Conservation (phyloP, 2,113 vertebrate species). For the Tautogolabrus adspersus region DNA sequence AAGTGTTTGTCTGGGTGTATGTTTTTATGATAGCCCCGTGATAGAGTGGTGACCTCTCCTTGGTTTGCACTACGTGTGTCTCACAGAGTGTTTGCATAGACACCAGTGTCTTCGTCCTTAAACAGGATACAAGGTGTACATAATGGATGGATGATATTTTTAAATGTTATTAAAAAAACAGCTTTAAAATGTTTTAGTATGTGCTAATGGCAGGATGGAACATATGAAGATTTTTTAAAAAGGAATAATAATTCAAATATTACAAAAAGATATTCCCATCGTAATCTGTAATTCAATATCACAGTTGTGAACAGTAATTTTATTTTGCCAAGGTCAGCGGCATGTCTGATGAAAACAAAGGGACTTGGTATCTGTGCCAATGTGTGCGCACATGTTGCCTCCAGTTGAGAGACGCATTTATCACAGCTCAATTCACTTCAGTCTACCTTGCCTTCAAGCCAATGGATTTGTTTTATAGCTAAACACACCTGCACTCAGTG, state of each 20-base stretch:
- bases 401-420: constrained; percentile 11
- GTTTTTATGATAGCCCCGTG: neutral
- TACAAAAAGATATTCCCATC: neutral
- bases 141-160: neutral
- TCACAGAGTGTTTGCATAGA: neutral
- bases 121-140: neutral
- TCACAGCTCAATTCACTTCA: constrained; percentile 25
- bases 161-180: neutral
- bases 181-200: neutral
- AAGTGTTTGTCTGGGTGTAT: neutral
- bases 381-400: neutral
- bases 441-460: constrained; percentile 19
- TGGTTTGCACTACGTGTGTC: neutral
- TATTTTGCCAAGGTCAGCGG: constrained; percentile 36
- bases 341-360: constrained; percentile 34
- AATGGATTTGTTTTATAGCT: constrained; percentile 7
- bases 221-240: neutral
- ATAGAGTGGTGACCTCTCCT: neutral
- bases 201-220: neutral
- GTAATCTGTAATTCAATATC: constrained; percentile 10
- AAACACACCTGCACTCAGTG: neutral
- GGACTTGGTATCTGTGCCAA: neutral
- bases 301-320: constrained; percentile 29
- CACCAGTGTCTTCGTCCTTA: neutral
- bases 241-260: neutral